Percentiles rank a stretch among this genome's conserved stretches.
Conservation (phyloP, 2,797 vertebrate species). For the Hipposideros larvatus region DNA sequence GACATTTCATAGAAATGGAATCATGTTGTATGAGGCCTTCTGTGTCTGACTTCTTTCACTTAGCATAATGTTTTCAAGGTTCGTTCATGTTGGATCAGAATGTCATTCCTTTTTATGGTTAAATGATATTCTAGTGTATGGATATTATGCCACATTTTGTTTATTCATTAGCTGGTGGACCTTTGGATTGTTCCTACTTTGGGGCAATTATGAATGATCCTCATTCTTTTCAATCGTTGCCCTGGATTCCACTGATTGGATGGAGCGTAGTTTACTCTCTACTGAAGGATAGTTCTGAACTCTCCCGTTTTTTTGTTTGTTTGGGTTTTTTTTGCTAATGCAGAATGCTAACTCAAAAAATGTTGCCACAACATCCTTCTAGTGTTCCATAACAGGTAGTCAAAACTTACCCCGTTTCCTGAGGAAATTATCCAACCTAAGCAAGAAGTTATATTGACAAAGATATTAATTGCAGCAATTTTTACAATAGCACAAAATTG, state of each 20-base stretch:
- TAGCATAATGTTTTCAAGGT: background rate
- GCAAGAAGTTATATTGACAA: constrained; percentile 29
- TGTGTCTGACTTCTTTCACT: background rate
- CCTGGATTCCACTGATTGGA: background rate
- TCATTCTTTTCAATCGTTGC: background rate
- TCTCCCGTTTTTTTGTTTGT: background rate
- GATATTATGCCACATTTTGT: background rate
- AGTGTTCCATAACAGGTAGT: constrained; percentile 45
- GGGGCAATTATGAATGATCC: background rate
- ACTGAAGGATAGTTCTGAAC: background rate
- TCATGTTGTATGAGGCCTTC: background rate
- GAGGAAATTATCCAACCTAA: constrained; percentile 60
- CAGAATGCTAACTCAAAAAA: background rate
- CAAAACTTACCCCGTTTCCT: constrained; percentile 54
- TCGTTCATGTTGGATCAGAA: background rate
- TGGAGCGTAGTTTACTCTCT: background rate
- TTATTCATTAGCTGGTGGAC: background rate
- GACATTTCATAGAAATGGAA: background rate
- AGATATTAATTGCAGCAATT: constrained; percentile 35
- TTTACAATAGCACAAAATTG: constrained; percentile 40
- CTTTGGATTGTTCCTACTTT: background rate
- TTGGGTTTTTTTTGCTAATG: background rate
- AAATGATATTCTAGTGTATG: background rate
- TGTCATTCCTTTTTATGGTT: background rate
- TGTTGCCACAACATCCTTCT: background rate